Evolutionary conservation across 2,888 invertebrate genomes (phyloP).

Genomic region (Calliopum simillimum): DNA sequence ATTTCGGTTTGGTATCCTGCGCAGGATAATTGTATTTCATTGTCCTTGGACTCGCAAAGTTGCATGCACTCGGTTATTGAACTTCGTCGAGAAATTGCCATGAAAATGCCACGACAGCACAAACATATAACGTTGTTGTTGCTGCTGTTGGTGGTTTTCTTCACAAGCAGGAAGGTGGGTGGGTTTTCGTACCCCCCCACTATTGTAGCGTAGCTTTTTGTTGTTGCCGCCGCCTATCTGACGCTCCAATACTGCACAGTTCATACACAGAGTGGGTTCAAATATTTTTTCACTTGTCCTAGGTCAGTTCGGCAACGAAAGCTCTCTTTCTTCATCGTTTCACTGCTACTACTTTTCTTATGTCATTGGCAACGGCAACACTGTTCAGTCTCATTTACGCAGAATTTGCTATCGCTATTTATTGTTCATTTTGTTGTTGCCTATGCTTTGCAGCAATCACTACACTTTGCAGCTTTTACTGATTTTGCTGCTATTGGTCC

Average conservation of each 20-base stretch:
- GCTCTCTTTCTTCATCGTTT: background rate
- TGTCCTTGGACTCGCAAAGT: constrained; percentile 56
- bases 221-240: background rate
- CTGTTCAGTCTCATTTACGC: background rate
- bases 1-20: constrained; percentile 14
- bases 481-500: constrained; percentile 16
- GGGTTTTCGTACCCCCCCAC: too few relatives aligned
- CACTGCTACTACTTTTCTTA: background rate
- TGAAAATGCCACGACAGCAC: constrained; percentile 42
- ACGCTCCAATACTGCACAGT: too few relatives aligned
- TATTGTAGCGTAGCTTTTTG: background rate
- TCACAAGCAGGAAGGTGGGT: background rate
- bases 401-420: background rate
- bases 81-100: constrained; percentile 51
- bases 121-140: background rate
- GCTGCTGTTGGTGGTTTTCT: too few relatives aligned
- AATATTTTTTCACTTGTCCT: background rate
- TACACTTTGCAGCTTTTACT: constrained; percentile 1
- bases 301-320: constrained; percentile 19
- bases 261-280: too few relatives aligned
- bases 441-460: background rate
- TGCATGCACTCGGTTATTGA: constrained; percentile 53
- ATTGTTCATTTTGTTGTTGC: background rate
- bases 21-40: constrained; percentile 38
- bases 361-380: background rate